These are phyloP conservation scores for Chydorus sphaericus DNA, from an alignment of 2,888 invertebrate species.

Conservation along the genomic window DNA sequence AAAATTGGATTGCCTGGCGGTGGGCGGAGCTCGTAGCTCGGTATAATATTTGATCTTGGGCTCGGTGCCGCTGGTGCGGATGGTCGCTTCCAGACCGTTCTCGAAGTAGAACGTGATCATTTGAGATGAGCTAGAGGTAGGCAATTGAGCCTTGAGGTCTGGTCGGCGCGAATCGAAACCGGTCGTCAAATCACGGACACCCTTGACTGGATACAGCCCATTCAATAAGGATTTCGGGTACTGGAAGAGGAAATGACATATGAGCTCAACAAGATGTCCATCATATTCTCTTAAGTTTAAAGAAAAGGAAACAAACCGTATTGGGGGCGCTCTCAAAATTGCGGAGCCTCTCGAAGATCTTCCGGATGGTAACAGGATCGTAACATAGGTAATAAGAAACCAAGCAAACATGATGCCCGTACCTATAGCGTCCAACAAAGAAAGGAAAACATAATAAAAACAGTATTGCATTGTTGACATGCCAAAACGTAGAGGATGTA, in stretches of 20 bases:
- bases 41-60: conserved; percentile 99
- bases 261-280: conserved; percentile 12
- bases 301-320: conserved; percentile 35
- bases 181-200: conserved; percentile 74
- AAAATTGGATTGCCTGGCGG: conserved; percentile 38
- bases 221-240: conserved; percentile 51
- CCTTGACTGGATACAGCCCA: conserved; percentile 46
- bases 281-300: not conserved
- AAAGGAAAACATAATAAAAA: too few relatives aligned
- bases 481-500: conserved; percentile 11
- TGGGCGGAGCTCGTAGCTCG: conserved; percentile 60
- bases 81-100: conserved; percentile 69
- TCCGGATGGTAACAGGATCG: conserved; percentile 48
- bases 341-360: conserved; percentile 68
- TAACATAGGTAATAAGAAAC: conserved; percentile 84
- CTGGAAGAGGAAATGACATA: conserved; percentile 32
- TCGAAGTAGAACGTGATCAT: conserved; percentile 91
- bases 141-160: conserved; percentile 52
- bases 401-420: conserved; percentile 74
- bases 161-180: conserved; percentile 62
- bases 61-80: conserved; percentile 95
- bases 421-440: too few relatives aligned
- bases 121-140: conserved; percentile 50
- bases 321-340: conserved; percentile 45
- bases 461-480: not conserved